Evolutionary conservation across 2,797 vertebrate species (phyloP).

Genomic region (Clarias laeviceps): DNA sequence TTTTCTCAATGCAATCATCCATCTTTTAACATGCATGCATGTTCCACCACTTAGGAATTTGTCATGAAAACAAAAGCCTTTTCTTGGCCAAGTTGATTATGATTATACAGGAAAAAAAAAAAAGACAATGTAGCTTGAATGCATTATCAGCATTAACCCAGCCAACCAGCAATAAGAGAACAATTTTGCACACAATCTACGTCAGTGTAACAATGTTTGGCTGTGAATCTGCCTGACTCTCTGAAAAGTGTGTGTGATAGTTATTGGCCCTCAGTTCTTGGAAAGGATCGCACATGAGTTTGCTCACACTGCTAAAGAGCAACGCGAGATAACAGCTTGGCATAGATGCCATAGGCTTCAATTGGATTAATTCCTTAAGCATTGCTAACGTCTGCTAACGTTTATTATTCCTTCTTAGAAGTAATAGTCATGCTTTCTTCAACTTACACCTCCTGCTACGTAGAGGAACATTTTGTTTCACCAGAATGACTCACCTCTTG

Average conservation of each 20-base stretch:
- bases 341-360: constrained; percentile 4
- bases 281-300: not conserved
- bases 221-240: constrained; percentile 12
- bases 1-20: not conserved
- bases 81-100: not conserved
- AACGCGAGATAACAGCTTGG: constrained; percentile 9
- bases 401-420: constrained; percentile 3
- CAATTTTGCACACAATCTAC: constrained; percentile 19
- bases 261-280: constrained; percentile 22
- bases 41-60: not conserved
- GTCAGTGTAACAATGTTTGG: constrained; percentile 43
- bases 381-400: not conserved
- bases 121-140: not conserved
- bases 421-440: not conserved
- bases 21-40: not conserved
- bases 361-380: not conserved
- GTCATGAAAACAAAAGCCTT: not conserved
- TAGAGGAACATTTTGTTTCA: constrained; percentile 1
- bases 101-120: not conserved
- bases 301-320: not conserved
- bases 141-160: constrained; percentile 37
- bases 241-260: constrained; percentile 29
- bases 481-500: not conserved
- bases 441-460: not conserved
- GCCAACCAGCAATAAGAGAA: constrained; percentile 34